A percentile compares a stretch with the other conserved stretches of the same genome.
phyloP scores from a whole-genome alignment of 2,888 invertebrate species.

The Pyrrhia umbra region DNA sequence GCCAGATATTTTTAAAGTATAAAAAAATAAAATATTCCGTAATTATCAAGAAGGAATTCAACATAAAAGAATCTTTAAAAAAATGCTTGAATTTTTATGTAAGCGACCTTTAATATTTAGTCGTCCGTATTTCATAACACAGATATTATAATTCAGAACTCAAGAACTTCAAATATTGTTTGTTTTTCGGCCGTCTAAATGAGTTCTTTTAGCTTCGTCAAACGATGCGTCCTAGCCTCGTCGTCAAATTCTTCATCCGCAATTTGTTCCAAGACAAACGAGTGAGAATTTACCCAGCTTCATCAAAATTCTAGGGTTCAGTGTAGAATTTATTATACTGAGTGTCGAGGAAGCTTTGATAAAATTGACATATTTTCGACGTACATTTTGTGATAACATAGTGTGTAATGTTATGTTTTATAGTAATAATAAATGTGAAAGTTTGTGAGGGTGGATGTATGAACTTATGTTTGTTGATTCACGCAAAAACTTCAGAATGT shows the following conservation, averaged over 20 bases:
- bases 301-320: slow-evolving; percentile 55
- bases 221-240: slow-evolving; percentile 48
- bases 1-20: too few species aligned
- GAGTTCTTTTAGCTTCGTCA: slow-evolving; percentile 34
- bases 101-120: not conserved
- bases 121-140: not conserved
- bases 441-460: too few species aligned
- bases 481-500: too few species aligned
- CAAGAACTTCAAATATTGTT: slow-evolving; percentile 33
- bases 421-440: too few species aligned
- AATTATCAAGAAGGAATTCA: not conserved
- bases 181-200: slow-evolving; percentile 48
- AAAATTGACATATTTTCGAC: slow-evolving; percentile 39
- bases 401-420: too few species aligned
- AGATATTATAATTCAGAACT: slow-evolving; percentile 2
- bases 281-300: slow-evolving; percentile 53
- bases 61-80: not conserved
- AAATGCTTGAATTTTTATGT: not conserved
- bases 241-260: slow-evolving; percentile 61
- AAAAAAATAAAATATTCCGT: too few species aligned
- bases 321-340: slow-evolving; percentile 52
- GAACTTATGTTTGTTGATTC: too few species aligned
- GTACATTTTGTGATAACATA: slow-evolving; percentile 18
- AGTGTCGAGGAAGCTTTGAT: slow-evolving; percentile 26
- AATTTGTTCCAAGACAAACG: slow-evolving; percentile 55